Evolutionary conservation across 2,113 vertebrate species (phyloP), one percentile per base, ranked within the genome.

Genomic region (Pantherophis guttatus): DNA sequence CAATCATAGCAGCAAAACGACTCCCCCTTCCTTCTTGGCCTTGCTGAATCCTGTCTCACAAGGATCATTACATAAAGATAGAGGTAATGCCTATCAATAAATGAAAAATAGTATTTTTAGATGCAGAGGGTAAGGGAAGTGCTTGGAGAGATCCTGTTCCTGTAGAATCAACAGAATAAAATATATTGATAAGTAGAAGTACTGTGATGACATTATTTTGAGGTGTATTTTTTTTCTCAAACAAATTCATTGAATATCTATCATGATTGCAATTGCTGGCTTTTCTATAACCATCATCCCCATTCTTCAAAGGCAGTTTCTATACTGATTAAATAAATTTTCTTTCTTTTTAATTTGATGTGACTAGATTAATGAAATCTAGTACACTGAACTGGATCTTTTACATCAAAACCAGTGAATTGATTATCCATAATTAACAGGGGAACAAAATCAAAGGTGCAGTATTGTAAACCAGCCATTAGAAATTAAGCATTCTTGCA

Each of bases 1-100:
- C 91, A 92, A 70, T 92, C 91, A 29, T 88, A 92, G n/a, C 91
- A 92, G 13, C 91, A 92, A 59, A 59, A 59, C 2, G 21, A 24
- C 21, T 24, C 1, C 8, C 8, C 26, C 62, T 29, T 65, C 62
- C 29, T 65, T 29, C 62, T 65, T 65, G 1, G 3, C 62, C 4
- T 65, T 65, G 62, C 26, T 65, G 26, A 29, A 3, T 65, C 59
- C 59, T 29, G 10, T 29, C 26, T 29, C 26, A 65, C 59, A 65
- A 29, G 59, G 59, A 65, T 70, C 6, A 33, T 70, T 70, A 70
- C 29, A 70, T 12, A 70, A 17, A 33, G 29, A 70, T 13, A 70
- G 2, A n/a, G 65, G 65, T 15, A 29, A n/a, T 70, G 5, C 65
- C 65, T 70, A 70, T 70, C 29, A n/a, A 5, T 70, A 1, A 70